These are phyloP conservation scores for Strigamia maritima DNA, from an alignment of 2,888 invertebrate genomes.

Conservation along the genomic window DNA sequence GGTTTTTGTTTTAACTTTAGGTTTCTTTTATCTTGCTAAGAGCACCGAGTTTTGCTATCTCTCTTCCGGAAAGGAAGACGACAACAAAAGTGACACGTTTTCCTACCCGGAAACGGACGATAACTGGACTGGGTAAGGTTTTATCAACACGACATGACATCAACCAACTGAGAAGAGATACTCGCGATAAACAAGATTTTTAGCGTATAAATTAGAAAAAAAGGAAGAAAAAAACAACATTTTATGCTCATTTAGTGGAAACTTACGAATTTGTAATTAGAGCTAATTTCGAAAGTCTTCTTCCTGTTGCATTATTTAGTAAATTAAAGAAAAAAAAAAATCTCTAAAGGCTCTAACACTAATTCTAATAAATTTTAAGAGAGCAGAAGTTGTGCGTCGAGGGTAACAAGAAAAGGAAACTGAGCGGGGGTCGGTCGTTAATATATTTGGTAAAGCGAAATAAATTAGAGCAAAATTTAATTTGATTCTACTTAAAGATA, in stretches of 20 bases:
- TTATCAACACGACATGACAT: constrained; percentile 1
- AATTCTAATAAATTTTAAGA: constrained; percentile 24
- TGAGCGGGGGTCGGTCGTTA: constrained; percentile 16
- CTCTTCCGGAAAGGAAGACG: constrained; percentile 32
- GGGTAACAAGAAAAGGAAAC: constrained; percentile 9
- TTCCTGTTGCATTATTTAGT: constrained; percentile 34
- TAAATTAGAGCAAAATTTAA: constrained; percentile 32
- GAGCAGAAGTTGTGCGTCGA: constrained; percentile 18
- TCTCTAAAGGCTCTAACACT: constrained; percentile 24
- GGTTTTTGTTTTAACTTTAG: constrained; percentile 21
- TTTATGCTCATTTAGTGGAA: constrained; percentile 1
- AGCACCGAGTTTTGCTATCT: constrained; percentile 7
- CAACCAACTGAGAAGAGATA: neutral
- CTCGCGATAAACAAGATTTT: neutral
- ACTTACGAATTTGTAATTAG: constrained; percentile 28
- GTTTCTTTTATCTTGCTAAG: constrained; percentile 21
- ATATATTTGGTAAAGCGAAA: constrained; percentile 31
- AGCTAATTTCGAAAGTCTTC: constrained; percentile 18
- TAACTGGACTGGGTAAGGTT: constrained; percentile 20
- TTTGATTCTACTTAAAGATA: constrained; percentile 30
- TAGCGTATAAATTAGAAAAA: neutral
- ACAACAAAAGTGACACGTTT: constrained; percentile 21
- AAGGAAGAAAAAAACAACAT: neutral
- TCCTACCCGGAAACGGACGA: constrained; percentile 16
- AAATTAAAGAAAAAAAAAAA: neutral